These are phyloP conservation scores for Scomberomorus guttatus DNA, from an alignment of 2,797 vertebrate genomes.

Conservation along the genomic window DNA sequence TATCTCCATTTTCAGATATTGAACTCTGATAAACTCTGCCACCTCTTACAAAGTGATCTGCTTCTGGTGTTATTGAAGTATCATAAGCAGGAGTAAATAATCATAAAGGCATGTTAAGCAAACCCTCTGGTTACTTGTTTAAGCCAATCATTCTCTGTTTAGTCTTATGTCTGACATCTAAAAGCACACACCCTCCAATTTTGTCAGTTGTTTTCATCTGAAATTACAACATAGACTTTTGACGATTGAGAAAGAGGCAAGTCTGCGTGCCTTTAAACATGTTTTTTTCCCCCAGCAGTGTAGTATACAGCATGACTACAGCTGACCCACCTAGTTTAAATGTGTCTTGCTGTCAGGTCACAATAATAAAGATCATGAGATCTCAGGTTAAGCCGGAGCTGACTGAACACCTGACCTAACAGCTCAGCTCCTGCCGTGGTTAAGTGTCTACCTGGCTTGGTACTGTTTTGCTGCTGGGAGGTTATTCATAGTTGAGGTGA, in stretches of 20 bases:
- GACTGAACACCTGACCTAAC: slow-evolving; percentile 1
- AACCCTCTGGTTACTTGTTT: not conserved
- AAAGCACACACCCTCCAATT: not conserved
- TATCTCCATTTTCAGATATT: not conserved
- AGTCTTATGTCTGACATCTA: too few species aligned
- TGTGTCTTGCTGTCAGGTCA: not conserved
- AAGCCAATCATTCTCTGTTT: not conserved
- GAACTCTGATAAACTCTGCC: not conserved
- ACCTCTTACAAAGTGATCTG: not conserved
- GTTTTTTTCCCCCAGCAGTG: not conserved
- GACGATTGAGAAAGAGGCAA: not conserved
- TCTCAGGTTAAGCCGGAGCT: slow-evolving; percentile 36
- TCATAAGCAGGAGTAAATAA: not conserved
- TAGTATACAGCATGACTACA: not conserved
- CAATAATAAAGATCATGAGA: slow-evolving; percentile 24
- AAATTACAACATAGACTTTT: slow-evolving; percentile 3
- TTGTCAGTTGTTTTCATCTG: slow-evolving; percentile 9
- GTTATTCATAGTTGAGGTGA: not conserved
- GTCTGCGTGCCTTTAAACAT: too few species aligned
- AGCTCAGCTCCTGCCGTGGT: not conserved
- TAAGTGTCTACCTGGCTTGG: not conserved
- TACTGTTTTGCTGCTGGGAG: not conserved
- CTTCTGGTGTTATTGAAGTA: not conserved
- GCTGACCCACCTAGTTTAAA: not conserved
- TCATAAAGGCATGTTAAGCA: not conserved